Conservation (phyloP, 2,888 invertebrate genomes). For the Orthonychiurus folsomi region DNA sequence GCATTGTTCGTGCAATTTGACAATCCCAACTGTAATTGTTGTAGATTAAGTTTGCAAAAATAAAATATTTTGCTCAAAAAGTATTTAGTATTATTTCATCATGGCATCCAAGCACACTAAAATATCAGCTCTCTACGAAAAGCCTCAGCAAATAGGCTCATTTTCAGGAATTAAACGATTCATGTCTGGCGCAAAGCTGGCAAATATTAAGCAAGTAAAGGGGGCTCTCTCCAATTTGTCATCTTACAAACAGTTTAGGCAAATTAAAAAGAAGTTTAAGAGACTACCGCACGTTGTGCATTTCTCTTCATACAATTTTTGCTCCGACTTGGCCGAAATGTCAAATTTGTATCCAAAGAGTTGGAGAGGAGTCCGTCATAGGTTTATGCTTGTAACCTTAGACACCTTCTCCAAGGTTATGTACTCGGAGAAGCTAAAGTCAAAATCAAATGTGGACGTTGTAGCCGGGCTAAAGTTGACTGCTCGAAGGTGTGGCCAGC, state of each 20-base stretch:
- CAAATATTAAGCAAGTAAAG: background rate
- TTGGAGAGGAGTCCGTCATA: background rate
- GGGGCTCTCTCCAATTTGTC: background rate
- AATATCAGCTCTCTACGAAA: too few relatives aligned
- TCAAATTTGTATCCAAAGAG: background rate
- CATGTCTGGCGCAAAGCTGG: background rate
- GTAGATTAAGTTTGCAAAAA: too few relatives aligned
- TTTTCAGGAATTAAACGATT: background rate
- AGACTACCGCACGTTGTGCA: background rate
- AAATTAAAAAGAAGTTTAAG: background rate
- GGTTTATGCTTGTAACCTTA: background rate
- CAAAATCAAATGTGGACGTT: background rate
- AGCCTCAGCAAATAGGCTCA: background rate
- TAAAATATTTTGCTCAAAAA: too few relatives aligned
- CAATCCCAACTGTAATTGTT: too few relatives aligned
- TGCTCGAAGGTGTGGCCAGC: background rate
- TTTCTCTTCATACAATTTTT: background rate
- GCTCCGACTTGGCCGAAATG: background rate
- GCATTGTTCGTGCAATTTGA: too few relatives aligned
- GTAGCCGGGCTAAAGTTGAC: background rate
- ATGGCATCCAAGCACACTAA: too few relatives aligned
- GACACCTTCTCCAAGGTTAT: background rate
- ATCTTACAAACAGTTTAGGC: background rate
- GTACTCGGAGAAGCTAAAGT: too few relatives aligned
- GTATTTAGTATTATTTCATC: too few relatives aligned